A percentile compares a stretch with the other conserved stretches of the same genome.
Evolutionary conservation across 2,113 vertebrate species (phyloP).

Genomic region (Cottus gobio): DNA sequence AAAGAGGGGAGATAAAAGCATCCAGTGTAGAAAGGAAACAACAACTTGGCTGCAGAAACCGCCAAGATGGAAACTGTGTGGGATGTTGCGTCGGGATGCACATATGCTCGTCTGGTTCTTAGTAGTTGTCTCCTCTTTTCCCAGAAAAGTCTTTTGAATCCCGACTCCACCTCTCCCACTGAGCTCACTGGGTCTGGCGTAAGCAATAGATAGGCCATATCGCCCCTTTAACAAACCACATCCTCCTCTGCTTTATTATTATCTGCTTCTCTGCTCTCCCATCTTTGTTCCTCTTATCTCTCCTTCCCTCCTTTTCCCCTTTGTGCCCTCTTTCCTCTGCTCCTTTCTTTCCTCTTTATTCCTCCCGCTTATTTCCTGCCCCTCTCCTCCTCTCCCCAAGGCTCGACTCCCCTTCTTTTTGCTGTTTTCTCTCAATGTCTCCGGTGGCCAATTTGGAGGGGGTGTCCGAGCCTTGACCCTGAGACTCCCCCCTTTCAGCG

Average conservation of each 20-base stretch:
- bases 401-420: slow-evolving; percentile 30
- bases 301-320: slow-evolving; percentile 31
- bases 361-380: slow-evolving; percentile 41
- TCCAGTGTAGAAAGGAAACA: slow-evolving; percentile 67
- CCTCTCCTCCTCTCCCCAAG: slow-evolving; percentile 17
- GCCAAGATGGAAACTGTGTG: slow-evolving; percentile 51
- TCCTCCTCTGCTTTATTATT: slow-evolving; percentile 51
- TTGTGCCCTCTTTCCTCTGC: slow-evolving; percentile 21
- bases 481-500: slow-evolving; percentile 30
- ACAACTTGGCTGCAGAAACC: slow-evolving; percentile 66
- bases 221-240: slow-evolving; percentile 48
- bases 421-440: slow-evolving; percentile 56
- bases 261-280: slow-evolving; percentile 47
- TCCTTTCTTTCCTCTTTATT: slow-evolving; percentile 26
- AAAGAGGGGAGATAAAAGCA: slow-evolving; percentile 69
- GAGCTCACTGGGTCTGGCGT: slow-evolving; percentile 33
- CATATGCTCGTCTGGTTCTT: slow-evolving; percentile 12
- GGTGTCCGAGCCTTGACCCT: slow-evolving; percentile 68
- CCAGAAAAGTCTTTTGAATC: slow-evolving; percentile 43
- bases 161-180: slow-evolving; percentile 54
- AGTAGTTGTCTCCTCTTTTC: slow-evolving; percentile 59
- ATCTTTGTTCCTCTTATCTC: slow-evolving; percentile 56
- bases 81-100: slow-evolving; percentile 18
- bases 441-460: slow-evolving; percentile 68
- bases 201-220: slow-evolving; percentile 58